Percentiles rank a stretch among this genome's conserved stretches.
These are phyloP conservation scores for Troides helena DNA, from an alignment of 2,888 invertebrate genomes.

Conservation along the genomic window DNA sequence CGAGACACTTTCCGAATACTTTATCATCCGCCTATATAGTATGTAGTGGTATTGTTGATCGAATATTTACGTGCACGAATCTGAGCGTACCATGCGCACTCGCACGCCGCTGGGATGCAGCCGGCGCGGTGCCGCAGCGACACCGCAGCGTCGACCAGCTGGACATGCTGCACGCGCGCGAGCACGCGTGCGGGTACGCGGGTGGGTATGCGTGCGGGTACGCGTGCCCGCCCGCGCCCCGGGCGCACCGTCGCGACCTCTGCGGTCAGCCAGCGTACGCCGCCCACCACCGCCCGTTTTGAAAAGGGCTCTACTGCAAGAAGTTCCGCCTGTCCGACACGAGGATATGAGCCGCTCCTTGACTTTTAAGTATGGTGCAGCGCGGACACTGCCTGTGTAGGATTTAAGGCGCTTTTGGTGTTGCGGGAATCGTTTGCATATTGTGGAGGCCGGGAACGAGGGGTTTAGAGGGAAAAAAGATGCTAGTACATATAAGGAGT, in stretches of 20 bases:
- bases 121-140: slow-evolving; percentile 57
- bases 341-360: slow-evolving; percentile 62
- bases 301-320: slow-evolving; percentile 76
- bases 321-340: slow-evolving; percentile 73
- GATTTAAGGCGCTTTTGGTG: slow-evolving; percentile 31
- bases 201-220: slow-evolving; percentile 47
- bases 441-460: not conserved
- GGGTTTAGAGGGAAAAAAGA: not conserved
- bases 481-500: no score
- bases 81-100: no score
- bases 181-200: slow-evolving; percentile 38
- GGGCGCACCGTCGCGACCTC: slow-evolving; percentile 63
- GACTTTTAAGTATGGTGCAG: slow-evolving; percentile 53
- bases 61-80: no score
- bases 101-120: slow-evolving; percentile 67
- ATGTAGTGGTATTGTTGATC: no score
- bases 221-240: slow-evolving; percentile 38
- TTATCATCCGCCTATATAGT: no score
- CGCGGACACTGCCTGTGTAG: slow-evolving; percentile 45
- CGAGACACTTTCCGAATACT: no score
- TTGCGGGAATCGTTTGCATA: slow-evolving; percentile 26
- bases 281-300: slow-evolving; percentile 74
- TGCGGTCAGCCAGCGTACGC: slow-evolving; percentile 65
- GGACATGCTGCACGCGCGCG: slow-evolving; percentile 69
- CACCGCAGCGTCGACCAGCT: slow-evolving; percentile 75